phyloP scores from a whole-genome alignment of 2,888 invertebrate genomes.

The Ceratothoa steindachneri region DNA sequence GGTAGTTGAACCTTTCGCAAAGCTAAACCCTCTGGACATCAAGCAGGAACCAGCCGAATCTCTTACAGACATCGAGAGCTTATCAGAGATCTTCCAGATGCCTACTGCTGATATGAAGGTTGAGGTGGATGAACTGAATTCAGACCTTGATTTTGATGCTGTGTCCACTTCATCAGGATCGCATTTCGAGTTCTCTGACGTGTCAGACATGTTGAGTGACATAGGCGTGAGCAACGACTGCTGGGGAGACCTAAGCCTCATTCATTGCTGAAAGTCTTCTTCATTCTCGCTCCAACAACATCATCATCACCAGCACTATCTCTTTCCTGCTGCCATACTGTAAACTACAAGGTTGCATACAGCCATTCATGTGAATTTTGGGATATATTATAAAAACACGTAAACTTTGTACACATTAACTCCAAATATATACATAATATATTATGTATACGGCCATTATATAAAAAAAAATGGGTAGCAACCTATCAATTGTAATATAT shows the following conservation, averaged over 20 bases:
- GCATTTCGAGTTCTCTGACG: constrained; percentile 48
- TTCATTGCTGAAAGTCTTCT: not conserved
- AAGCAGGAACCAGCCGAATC: constrained; percentile 44
- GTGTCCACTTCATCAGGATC: constrained; percentile 47
- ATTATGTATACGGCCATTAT: too few species aligned
- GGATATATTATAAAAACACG: too few species aligned
- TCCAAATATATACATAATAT: too few species aligned
- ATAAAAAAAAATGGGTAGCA: too few species aligned
- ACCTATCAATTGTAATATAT: too few species aligned
- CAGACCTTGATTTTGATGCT: constrained; percentile 47
- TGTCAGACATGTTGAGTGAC: constrained; percentile 47
- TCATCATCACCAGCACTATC: not conserved
- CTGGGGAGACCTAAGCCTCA: constrained; percentile 35
- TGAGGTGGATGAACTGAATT: constrained; percentile 44
- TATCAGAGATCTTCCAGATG: constrained; percentile 37
- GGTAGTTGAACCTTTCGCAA: constrained; percentile 9
- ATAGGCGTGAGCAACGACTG: constrained; percentile 47
- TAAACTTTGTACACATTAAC: too few species aligned
- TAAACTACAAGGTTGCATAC: too few species aligned
- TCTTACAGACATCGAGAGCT: constrained; percentile 35
- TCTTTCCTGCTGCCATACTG: too few species aligned
- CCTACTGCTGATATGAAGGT: constrained; percentile 42
- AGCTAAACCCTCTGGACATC: constrained; percentile 38
- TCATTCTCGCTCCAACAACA: too few species aligned
- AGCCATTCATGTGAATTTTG: too few species aligned